Base-by-base conservation (phyloP, 2,888 invertebrate species). In the Agrotis exclamationis region DNA sequence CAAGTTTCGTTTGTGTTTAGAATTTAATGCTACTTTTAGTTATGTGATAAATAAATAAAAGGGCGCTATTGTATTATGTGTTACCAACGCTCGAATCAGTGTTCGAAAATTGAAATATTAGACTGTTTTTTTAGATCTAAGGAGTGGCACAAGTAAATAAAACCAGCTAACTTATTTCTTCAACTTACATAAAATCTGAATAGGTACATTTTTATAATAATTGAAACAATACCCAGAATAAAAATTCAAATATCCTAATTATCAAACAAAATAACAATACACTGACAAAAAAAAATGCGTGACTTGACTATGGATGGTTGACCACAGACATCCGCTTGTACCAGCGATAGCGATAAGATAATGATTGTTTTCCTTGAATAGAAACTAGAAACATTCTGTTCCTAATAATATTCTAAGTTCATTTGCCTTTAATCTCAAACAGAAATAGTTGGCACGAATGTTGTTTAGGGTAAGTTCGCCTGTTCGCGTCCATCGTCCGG, bases 261-360 rank as follows among this genome's bases (percentile, higher is more conserved):
- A 56, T 63, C 33, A 73, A 44, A 6, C 33, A 73, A 44, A 6
- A 54, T 28, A 45, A 20, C 44, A 59, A 47, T 22, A 9, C 18
- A 14, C 18, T 64, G 28, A 69, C 18, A 59, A 51, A 60, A 66
- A 48, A 76, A 24, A 20, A 54, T 45, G n/a, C 56, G 24, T 73
- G 50, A 69, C 24, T 59, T 59, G 58, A n/a, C 39, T 74, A 56
- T 39, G 24, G 20, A 64, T 80, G 60, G 76, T 62, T 75, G 75
- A 77, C 80, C 75, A 75, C 54, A 79, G 63, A 77, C 80, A 75
- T 77, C 76, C 75, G 76, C 69, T 60, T 59, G 59, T 76, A 50
- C 57, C 47, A 58, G 13, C 22, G 79, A 81, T 76, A 58, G 13
- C 22, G 79, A 81, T 76, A 67, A 66, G 66, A 76, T 74, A 53